These are phyloP conservation scores for Drosophila prostipennis DNA, from an alignment of 2,888 invertebrate genomes.

Conservation along the genomic window DNA sequence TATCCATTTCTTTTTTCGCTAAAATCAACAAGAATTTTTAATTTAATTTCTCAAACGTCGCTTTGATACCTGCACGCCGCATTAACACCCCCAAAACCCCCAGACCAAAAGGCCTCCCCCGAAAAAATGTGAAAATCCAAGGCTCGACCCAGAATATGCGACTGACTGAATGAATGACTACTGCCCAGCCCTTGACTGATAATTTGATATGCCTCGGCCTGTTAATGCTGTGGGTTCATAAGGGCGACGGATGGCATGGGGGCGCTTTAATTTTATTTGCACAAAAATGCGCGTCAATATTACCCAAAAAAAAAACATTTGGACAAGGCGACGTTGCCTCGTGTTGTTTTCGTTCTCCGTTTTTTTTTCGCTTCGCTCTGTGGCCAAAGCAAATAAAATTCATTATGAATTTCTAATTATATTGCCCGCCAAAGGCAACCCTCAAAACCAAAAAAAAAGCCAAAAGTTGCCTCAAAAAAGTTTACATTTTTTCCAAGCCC, in stretches of 20 bases:
- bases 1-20: constrained; percentile 56
- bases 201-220: constrained; percentile 81
- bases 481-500: constrained; percentile 49
- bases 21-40: constrained; percentile 74
- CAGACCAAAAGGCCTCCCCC: constrained; percentile 18
- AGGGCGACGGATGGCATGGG: constrained; percentile 15
- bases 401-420: constrained; percentile 81
- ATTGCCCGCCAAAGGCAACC: constrained; percentile 49
- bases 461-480: constrained; percentile 58
- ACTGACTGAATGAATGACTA: constrained; percentile 36
- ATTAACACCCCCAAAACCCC: constrained; percentile 76
- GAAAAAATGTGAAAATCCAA: constrained; percentile 13
- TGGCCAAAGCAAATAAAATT: constrained; percentile 80
- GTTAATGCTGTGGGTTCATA: constrained; percentile 41
- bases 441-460: constrained; percentile 25
- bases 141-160: constrained; percentile 13
- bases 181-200: constrained; percentile 73
- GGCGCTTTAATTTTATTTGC: constrained; percentile 77
- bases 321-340: constrained; percentile 42
- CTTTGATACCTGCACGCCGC: constrained; percentile 80
- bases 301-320: constrained; percentile 54
- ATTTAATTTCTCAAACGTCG: constrained; percentile 74
- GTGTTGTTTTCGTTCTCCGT: constrained; percentile 27
- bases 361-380: constrained; percentile 47
- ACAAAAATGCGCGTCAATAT: constrained; percentile 74